Conservation (phyloP, 2,113 vertebrate genomes). For the Parotia lawesii region DNA sequence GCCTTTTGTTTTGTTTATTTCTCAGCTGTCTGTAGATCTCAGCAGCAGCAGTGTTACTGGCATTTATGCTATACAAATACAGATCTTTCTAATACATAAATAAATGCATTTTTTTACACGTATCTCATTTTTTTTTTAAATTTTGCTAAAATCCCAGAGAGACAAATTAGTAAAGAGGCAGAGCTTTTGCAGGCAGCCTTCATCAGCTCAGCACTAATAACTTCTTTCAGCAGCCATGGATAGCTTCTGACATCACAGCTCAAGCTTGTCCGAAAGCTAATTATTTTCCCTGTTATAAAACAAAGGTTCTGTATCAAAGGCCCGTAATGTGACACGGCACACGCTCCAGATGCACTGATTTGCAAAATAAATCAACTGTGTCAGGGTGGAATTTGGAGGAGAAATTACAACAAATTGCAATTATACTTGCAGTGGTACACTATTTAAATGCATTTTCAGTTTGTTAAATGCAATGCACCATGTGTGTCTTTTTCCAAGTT, state of each 20-base stretch:
- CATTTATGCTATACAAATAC: not conserved
- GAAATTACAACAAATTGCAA: constrained; percentile 77
- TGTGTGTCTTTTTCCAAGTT: constrained; percentile 9
- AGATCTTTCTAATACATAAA: not conserved
- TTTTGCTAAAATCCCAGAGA: constrained; percentile 76
- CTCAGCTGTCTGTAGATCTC: constrained; percentile 1
- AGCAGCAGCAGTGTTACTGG: not conserved
- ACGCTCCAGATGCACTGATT: constrained; percentile 77
- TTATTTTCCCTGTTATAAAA: constrained; percentile 81
- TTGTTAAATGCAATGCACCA: constrained; percentile 45
- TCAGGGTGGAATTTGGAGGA: constrained; percentile 71
- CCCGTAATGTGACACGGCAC: constrained; percentile 73
- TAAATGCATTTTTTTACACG: not conserved
- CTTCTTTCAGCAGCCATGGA: constrained; percentile 75
- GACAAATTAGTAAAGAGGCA: constrained; percentile 78
- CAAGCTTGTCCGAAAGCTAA: constrained; percentile 79
- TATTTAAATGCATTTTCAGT: constrained; percentile 63
- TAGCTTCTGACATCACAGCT: constrained; percentile 74
- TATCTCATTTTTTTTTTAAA: constrained; percentile 39
- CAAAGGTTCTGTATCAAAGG: constrained; percentile 80
- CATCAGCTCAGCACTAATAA: constrained; percentile 77
- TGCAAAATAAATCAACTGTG: constrained; percentile 79
- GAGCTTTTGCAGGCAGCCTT: constrained; percentile 70
- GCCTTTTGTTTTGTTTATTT: constrained; percentile 18
- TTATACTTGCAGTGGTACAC: constrained; percentile 66